Percentiles rank a stretch among this genome's conserved stretches.
phyloP scores from a whole-genome alignment of 2,888 invertebrate species.

The Deilephila porcellus region DNA sequence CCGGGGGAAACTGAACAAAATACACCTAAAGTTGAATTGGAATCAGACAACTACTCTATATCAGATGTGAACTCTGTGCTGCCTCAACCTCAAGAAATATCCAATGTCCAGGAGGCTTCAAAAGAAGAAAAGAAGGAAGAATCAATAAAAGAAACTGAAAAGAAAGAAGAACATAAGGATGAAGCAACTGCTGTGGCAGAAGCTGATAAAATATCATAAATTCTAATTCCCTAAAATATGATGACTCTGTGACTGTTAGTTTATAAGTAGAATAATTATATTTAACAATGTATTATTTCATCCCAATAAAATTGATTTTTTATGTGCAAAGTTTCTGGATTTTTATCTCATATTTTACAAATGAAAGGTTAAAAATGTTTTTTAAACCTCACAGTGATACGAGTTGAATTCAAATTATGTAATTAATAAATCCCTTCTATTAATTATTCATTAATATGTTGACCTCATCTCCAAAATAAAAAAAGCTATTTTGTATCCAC shows the following conservation, averaged over 20 bases:
- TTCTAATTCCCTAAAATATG: not conserved
- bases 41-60: constrained; percentile 74
- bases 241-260: constrained; percentile 42
- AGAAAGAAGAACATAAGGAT: constrained; percentile 46
- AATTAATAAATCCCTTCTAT: too few species aligned
- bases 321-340: not conserved
- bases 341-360: not conserved
- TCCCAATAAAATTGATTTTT: constrained; percentile 26
- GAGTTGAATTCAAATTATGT: too few species aligned
- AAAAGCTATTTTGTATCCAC: not conserved
- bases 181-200: constrained; percentile 41
- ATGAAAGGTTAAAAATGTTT: not conserved
- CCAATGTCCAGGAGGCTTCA: constrained; percentile 30
- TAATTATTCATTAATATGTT: too few species aligned
- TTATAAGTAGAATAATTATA: constrained; percentile 44
- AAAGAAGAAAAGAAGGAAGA: constrained; percentile 34
- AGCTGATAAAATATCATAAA: constrained; percentile 18
- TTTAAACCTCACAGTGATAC: too few species aligned
- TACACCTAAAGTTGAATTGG: constrained; percentile 52
- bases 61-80: constrained; percentile 75
- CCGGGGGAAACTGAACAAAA: constrained; percentile 45
- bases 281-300: constrained; percentile 23
- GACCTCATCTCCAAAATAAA: too few species aligned
- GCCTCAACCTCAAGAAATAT: constrained; percentile 53
- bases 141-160: constrained; percentile 38